These are phyloP conservation scores for Semicossyphus pulcher DNA, from an alignment of 2,113 vertebrate species.

Conservation along the genomic window DNA sequence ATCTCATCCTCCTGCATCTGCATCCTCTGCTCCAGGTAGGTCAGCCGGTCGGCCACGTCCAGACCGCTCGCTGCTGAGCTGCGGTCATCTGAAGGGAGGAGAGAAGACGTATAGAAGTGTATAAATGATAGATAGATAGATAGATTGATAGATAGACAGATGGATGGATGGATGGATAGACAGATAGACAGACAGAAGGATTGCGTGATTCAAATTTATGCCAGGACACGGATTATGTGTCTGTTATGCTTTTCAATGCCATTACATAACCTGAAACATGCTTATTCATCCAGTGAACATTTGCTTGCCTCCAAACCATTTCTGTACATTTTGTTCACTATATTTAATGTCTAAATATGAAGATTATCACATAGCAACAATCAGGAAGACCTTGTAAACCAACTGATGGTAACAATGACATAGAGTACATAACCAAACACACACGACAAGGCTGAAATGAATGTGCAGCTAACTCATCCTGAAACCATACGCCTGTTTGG, in stretches of 20 bases:
- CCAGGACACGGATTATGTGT: neutral
- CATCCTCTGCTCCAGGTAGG: constrained; percentile 95
- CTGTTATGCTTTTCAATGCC: neutral
- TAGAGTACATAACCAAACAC: constrained; percentile 4
- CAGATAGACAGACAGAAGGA: neutral
- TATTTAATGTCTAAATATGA: too few relatives aligned
- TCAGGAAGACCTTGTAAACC: too few relatives aligned
- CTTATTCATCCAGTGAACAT: neutral
- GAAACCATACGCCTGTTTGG: constrained; percentile 6
- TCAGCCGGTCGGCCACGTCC: constrained; percentile 94
- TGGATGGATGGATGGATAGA: neutral
- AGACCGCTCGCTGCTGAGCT: constrained; percentile 91
- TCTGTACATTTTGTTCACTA: too few relatives aligned
- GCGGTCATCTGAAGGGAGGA: constrained; percentile 87
- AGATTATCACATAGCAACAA: neutral
- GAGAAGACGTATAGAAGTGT: neutral
- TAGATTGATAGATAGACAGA: neutral
- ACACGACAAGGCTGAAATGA: neutral
- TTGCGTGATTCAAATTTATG: neutral
- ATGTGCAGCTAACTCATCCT: constrained; percentile 13
- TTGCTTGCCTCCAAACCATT: neutral
- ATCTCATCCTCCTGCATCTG: constrained; percentile 99
- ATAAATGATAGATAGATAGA: neutral
- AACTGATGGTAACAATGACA: neutral
- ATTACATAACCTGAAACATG: constrained; percentile 9